These are phyloP conservation scores for Phoxinus dragarum DNA, from an alignment of 2,797 vertebrate species.

Conservation along the genomic window DNA sequence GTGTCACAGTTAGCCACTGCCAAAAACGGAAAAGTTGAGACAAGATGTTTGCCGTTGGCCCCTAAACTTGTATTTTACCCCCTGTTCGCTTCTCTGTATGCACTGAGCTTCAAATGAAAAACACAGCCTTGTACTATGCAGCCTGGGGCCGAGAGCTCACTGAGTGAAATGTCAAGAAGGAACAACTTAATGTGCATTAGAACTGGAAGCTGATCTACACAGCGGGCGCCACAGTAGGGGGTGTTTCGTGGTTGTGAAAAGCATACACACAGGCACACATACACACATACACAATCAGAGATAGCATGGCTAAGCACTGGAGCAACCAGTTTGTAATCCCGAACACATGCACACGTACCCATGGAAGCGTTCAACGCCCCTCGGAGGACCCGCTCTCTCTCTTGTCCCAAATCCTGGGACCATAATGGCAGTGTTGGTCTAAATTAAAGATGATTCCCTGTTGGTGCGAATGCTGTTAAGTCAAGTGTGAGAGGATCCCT, in stretches of 20 bases:
- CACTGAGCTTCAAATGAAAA: slow-evolving; percentile 44
- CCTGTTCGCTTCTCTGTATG: slow-evolving; percentile 40
- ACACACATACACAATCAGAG: slow-evolving; percentile 33
- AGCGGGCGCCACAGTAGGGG: slow-evolving; percentile 32
- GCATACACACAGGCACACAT: slow-evolving; percentile 39
- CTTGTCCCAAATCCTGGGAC: slow-evolving; percentile 69
- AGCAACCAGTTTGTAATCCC: slow-evolving; percentile 29
- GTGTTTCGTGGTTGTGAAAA: slow-evolving; percentile 24
- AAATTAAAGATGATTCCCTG: slow-evolving; percentile 77
- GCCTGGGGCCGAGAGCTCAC: slow-evolving; percentile 17
- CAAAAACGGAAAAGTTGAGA: slow-evolving; percentile 53
- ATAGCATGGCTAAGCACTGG: not conserved
- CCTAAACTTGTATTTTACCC: slow-evolving; percentile 46
- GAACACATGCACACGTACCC: slow-evolving; percentile 29
- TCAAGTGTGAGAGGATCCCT: slow-evolving; percentile 72
- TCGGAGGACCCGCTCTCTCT: slow-evolving; percentile 3
- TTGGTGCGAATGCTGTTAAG: slow-evolving; percentile 70
- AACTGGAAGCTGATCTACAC: slow-evolving; percentile 46
- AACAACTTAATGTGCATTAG: slow-evolving; percentile 49
- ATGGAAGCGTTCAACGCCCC: not conserved
- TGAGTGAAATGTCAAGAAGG: slow-evolving; percentile 48
- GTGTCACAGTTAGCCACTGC: slow-evolving; percentile 46
- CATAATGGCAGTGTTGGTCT: slow-evolving; percentile 65
- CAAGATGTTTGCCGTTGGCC: slow-evolving; percentile 42
- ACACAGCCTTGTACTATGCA: slow-evolving; percentile 43